Evolutionary conservation across 1,140 invertebrate species (phyloP).

Genomic region (Lasioglossum albipes): DNA sequence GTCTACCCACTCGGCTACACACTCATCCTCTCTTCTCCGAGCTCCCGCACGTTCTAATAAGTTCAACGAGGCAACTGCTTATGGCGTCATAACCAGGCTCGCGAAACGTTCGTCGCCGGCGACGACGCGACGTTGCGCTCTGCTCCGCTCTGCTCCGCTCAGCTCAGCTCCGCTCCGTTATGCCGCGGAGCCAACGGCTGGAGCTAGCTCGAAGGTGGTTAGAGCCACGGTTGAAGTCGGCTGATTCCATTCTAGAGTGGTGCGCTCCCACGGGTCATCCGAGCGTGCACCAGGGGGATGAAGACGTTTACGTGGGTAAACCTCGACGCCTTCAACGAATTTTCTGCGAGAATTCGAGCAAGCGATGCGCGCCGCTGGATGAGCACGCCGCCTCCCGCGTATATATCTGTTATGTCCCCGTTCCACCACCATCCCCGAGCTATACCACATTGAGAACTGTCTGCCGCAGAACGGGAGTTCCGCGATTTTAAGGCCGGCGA

Average conservation of each 20-base stretch:
- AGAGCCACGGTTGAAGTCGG: constrained; percentile 24
- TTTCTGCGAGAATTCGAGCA: constrained; percentile 40
- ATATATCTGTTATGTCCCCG: not conserved
- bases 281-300: constrained; percentile 54
- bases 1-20: constrained; percentile 51
- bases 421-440: not conserved
- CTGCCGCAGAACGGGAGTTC: constrained; percentile 44
- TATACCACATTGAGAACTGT: constrained; percentile 54
- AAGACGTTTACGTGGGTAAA: constrained; percentile 59
- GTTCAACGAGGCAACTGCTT: constrained; percentile 64
- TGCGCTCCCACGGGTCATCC: constrained; percentile 44
- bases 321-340: constrained; percentile 55
- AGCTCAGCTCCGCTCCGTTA: constrained; percentile 19
- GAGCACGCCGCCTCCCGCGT: constrained; percentile 1
- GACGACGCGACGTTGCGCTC: constrained; percentile 12
- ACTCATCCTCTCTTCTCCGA: constrained; percentile 36
- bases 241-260: constrained; percentile 36
- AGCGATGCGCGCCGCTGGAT: constrained; percentile 8
- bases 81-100: constrained; percentile 60
- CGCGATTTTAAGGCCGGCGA: constrained; percentile 48
- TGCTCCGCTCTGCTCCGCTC: constrained; percentile 10
- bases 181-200: constrained; percentile 14
- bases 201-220: constrained; percentile 27
- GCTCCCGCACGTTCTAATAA: constrained; percentile 60
- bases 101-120: constrained; percentile 55